phyloP scores from a whole-genome alignment of 1,140 invertebrate species.

The Stegodyphus dumicola region DNA sequence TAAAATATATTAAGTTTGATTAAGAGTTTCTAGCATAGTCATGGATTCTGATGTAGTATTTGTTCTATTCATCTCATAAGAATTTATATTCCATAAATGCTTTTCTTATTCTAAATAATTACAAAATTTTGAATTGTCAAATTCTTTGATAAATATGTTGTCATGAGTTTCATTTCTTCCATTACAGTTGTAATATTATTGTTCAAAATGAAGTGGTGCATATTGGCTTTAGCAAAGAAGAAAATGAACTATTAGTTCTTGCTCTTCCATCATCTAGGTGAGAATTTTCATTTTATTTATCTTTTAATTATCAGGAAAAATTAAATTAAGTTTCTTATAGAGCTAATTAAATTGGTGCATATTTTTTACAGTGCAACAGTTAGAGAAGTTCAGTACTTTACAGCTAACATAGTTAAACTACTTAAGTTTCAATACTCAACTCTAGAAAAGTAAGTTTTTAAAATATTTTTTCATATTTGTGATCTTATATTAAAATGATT shows the following conservation, averaged over 20 bases:
- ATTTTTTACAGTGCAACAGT: slow-evolving; percentile 44
- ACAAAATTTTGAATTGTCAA: too few species aligned
- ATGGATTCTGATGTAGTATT: too few species aligned
- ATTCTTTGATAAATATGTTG: too few species aligned
- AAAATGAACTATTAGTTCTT: slow-evolving; percentile 65
- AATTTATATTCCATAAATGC: too few species aligned
- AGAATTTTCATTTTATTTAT: slow-evolving; percentile 27
- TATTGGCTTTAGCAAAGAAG: slow-evolving; percentile 65
- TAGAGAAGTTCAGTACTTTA: slow-evolving; percentile 50
- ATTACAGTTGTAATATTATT: slow-evolving; percentile 64
- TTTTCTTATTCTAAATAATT: too few species aligned
- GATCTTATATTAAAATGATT: neutral
- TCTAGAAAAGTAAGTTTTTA: slow-evolving; percentile 60
- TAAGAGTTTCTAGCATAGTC: too few species aligned
- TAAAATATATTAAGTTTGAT: too few species aligned
- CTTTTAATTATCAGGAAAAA: neutral
- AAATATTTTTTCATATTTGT: slow-evolving; percentile 9
- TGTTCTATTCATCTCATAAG: too few species aligned
- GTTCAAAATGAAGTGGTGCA: slow-evolving; percentile 64
- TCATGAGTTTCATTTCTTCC: too few species aligned
- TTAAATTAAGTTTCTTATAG: too few species aligned
- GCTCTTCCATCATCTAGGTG: slow-evolving; percentile 65
- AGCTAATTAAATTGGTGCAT: neutral
- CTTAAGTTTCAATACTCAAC: slow-evolving; percentile 63
- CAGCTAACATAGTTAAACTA: slow-evolving; percentile 59